These are phyloP conservation scores for Hyles lineata DNA, from an alignment of 2,888 invertebrate species.

Conservation along the genomic window DNA sequence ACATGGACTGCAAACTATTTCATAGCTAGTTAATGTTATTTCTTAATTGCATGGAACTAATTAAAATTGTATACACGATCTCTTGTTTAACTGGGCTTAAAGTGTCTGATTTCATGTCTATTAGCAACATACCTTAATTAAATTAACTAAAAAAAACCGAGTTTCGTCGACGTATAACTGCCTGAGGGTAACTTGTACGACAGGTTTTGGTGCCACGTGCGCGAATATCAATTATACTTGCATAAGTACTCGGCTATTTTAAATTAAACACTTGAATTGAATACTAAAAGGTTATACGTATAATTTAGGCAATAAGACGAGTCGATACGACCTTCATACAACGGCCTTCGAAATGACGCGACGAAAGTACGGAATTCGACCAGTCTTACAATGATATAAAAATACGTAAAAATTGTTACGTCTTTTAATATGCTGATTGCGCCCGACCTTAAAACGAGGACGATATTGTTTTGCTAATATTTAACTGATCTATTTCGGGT, in stretches of 20 bases:
- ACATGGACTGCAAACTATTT: too few relatives aligned
- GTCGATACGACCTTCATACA: neutral
- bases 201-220: conserved; percentile 24
- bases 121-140: neutral
- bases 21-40: too few relatives aligned
- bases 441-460: neutral
- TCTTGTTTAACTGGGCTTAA: too few relatives aligned
- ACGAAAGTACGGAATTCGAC: neutral
- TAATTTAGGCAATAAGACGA: conserved; percentile 14
- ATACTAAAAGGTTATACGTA: conserved; percentile 12
- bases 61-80: too few relatives aligned
- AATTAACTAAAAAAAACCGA: neutral
- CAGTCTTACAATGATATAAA: conserved; percentile 1
- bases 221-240: conserved; percentile 14
- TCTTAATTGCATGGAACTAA: too few relatives aligned
- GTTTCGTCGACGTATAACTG: neutral
- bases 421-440: neutral
- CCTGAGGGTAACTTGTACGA: conserved; percentile 21
- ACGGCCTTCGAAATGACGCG: conserved; percentile 10
- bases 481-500: neutral
- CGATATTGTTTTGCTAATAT: neutral
- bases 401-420: neutral
- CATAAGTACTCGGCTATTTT: conserved; percentile 17
- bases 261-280: conserved; percentile 8
- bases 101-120: neutral